Evolutionary conservation across 2,888 invertebrate genomes (phyloP).

Genomic region (Diaphora mendica): DNA sequence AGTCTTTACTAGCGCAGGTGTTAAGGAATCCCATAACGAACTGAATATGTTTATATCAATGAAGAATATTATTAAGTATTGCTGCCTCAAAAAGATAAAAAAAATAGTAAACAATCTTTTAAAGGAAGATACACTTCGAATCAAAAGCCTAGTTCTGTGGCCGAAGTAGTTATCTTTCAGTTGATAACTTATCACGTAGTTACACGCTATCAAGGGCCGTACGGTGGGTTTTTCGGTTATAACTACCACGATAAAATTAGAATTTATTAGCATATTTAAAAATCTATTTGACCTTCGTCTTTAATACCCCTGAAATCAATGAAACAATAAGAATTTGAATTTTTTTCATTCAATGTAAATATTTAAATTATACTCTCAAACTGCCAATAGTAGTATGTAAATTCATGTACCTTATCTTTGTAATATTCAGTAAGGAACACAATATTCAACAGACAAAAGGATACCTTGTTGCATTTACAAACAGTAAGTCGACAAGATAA

Average conservation of each 20-base stretch:
- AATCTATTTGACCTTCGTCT: conserved; percentile 4
- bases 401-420: neutral
- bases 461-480: neutral
- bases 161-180: conserved; percentile 61
- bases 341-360: too few species aligned
- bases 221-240: conserved; percentile 37
- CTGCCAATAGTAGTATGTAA: neutral
- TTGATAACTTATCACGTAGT: conserved; percentile 65
- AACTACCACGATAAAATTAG: conserved; percentile 25
- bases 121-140: neutral
- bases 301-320: neutral
- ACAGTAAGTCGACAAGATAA: neutral
- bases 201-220: conserved; percentile 67
- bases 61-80: too few species aligned
- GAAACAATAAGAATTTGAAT: neutral
- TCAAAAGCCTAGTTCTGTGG: conserved; percentile 49
- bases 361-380: too few species aligned
- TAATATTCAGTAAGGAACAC: neutral
- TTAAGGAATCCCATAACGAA: too few species aligned
- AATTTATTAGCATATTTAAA: conserved; percentile 35
- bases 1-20: too few species aligned
- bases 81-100: neutral
- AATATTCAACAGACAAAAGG: neutral
- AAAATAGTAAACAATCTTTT: neutral
- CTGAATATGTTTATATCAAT: too few species aligned